A percentile compares a stretch with the other conserved stretches of the same genome.
phyloP scores from a whole-genome alignment of 2,888 invertebrate species.

The Agrotis puta region DNA sequence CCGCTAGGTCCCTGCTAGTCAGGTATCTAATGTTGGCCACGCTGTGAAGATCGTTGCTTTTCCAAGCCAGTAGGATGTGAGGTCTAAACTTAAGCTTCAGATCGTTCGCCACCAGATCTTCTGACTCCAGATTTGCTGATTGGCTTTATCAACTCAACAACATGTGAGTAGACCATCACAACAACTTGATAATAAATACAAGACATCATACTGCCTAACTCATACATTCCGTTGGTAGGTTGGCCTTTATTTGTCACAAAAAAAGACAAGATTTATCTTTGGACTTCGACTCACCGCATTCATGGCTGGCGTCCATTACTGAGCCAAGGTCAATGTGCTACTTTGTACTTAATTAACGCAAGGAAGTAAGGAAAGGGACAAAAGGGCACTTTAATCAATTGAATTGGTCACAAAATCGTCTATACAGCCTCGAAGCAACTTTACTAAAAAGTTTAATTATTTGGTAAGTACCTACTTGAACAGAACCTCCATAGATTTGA shows the following conservation, averaged over 20 bases:
- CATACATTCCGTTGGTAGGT: no score
- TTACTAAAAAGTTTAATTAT: not conserved
- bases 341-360: not conserved
- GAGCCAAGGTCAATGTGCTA: not conserved
- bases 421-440: not conserved
- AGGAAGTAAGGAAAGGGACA: not conserved
- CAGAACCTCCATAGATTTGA: conserved; percentile 9
- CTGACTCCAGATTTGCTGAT: no score
- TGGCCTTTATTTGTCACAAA: not conserved
- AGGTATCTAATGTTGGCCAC: no score
- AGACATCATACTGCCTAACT: no score
- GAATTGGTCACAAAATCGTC: not conserved
- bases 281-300: not conserved
- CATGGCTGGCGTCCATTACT: not conserved
- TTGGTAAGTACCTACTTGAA: not conserved
- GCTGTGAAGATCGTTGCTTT: no score
- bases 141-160: not conserved
- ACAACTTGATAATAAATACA: not conserved
- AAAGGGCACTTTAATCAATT: not conserved
- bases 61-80: no score
- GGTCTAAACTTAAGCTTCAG: no score
- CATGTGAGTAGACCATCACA: not conserved
- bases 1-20: no score
- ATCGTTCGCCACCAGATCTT: no score
- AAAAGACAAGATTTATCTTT: not conserved